Percentiles rank a stretch among this genome's conserved stretches.
Evolutionary conservation across 1,140 invertebrate genomes (phyloP).

Genomic region (Hyphantria cunea): DNA sequence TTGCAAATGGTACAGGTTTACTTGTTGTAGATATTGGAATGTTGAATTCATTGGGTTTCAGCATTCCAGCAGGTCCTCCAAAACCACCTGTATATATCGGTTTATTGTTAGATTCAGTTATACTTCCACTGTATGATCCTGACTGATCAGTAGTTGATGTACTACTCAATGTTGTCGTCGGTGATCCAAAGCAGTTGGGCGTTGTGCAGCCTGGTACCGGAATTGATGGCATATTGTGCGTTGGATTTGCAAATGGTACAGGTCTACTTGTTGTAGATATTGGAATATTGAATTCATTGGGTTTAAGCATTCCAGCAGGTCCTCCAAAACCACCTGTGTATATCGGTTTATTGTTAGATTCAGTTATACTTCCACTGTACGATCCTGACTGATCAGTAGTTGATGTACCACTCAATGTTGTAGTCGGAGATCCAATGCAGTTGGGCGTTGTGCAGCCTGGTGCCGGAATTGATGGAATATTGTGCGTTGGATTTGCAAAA

Average conservation of each 20-base stretch:
- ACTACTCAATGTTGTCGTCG: background rate
- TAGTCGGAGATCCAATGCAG: slow-evolving; percentile 2
- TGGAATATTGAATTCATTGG: slow-evolving; percentile 25
- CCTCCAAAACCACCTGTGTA: slow-evolving; percentile 33
- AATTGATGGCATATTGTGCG: background rate
- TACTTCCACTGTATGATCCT: background rate
- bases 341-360: slow-evolving; percentile 29
- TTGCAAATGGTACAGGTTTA: background rate
- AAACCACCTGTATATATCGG: slow-evolving; percentile 33
- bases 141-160: background rate
- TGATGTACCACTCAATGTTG: background rate
- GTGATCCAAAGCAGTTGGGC: slow-evolving; percentile 6
- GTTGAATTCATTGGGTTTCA: slow-evolving; percentile 30
- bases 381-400: background rate
- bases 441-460: slow-evolving; percentile 5
- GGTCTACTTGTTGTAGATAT: background rate
- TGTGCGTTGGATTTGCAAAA: background rate
- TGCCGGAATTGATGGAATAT: background rate
- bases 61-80: slow-evolving; percentile 28
- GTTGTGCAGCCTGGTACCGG: slow-evolving; percentile 1
- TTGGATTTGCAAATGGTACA: background rate
- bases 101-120: slow-evolving; percentile 21
- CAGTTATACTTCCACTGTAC: background rate
- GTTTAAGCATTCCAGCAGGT: slow-evolving; percentile 27
- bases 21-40: background rate